phyloP scores from a whole-genome alignment of 2,797 vertebrate species.

The Leptatherina wallacei region DNA sequence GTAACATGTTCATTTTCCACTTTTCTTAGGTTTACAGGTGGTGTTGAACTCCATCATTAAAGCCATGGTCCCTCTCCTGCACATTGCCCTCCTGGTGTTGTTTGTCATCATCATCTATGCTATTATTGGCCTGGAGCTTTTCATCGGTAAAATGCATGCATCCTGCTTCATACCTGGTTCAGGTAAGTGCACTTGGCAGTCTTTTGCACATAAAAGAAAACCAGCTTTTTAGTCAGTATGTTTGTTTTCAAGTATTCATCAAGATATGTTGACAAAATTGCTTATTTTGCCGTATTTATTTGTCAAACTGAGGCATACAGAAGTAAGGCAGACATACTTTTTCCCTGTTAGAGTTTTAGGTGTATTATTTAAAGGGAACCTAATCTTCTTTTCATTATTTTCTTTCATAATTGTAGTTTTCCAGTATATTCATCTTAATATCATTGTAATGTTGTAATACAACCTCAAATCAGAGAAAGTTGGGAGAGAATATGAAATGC shows the following conservation, averaged over 20 bases:
- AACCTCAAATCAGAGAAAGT: no score
- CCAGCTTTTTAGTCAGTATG: neutral
- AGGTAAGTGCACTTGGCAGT: conserved; percentile 79
- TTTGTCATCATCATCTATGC: conserved; percentile 99
- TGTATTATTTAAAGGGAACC: neutral
- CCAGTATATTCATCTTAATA: no score
- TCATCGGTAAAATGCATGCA: conserved; percentile 99
- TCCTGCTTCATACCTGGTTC: conserved; percentile 91
- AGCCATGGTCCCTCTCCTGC: conserved; percentile 99
- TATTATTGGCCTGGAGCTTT: conserved; percentile 99
- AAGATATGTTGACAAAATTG: no score
- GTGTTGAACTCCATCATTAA: conserved; percentile 99
- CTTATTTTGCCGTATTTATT: neutral
- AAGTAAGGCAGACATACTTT: neutral
- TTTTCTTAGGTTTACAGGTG: conserved; percentile 96
- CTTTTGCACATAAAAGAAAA: conserved; percentile 2
- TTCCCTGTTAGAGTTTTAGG: neutral
- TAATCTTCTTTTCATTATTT: no score
- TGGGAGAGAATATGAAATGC: no score
- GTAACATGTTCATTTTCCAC: conserved; percentile 20
- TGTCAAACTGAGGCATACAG: neutral
- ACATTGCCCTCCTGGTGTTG: conserved; percentile 98
- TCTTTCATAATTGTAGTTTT: no score
- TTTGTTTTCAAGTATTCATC: neutral
- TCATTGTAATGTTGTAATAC: no score